phyloP scores from a whole-genome alignment of 2,888 invertebrate species.

The Lasioglossum malachurum region DNA sequence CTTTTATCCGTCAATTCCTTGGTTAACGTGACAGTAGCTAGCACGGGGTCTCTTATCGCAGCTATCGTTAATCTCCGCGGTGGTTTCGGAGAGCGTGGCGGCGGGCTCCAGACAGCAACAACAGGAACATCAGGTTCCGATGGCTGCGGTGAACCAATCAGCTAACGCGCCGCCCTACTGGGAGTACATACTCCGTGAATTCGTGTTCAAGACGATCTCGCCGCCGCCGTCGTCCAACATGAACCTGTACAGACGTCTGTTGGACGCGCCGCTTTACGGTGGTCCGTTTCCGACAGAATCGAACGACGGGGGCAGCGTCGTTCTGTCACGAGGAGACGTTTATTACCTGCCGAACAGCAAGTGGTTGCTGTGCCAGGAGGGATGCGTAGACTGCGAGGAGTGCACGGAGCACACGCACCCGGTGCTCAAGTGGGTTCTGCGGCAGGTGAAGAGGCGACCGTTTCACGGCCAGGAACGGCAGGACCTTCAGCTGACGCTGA shows the following conservation, averaged over 20 bases:
- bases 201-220: conserved; percentile 78
- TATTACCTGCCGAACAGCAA: conserved; percentile 67
- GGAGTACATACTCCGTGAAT: conserved; percentile 77
- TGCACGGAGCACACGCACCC: conserved; percentile 68
- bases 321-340: conserved; percentile 76
- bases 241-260: conserved; percentile 70
- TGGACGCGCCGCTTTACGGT: conserved; percentile 76
- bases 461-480: conserved; percentile 55
- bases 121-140: conserved; percentile 21
- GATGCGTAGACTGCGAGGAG: conserved; percentile 71
- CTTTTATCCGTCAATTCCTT: not conserved
- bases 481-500: conserved; percentile 76
- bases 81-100: not conserved
- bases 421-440: conserved; percentile 71
- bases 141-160: conserved; percentile 18
- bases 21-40: not conserved
- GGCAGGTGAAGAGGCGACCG: conserved; percentile 62
- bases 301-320: conserved; percentile 48
- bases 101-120: not conserved
- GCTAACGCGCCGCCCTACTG: conserved; percentile 61
- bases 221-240: conserved; percentile 66
- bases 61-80: conserved; percentile 46
- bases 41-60: conserved; percentile 25
- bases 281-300: conserved; percentile 56
- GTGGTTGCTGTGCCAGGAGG: conserved; percentile 78